Conservation (phyloP, 2,113 vertebrate genomes). For the Sinosuthora webbiana region DNA sequence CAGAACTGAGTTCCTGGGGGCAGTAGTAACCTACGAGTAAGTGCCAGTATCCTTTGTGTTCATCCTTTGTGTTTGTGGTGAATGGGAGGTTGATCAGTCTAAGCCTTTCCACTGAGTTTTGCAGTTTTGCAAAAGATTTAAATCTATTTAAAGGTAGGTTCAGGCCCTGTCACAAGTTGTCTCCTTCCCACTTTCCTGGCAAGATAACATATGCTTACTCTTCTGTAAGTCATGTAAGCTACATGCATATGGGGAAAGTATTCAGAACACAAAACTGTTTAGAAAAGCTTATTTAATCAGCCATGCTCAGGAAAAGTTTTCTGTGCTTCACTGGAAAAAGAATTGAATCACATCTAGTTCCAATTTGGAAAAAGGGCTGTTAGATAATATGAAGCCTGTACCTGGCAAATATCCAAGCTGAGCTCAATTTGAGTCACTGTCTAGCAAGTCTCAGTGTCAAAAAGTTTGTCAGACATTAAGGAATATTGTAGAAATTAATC, state of each 20-base stretch:
- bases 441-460: neutral
- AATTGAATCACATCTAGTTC: neutral
- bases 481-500: slow-evolving; percentile 20
- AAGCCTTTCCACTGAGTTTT: neutral
- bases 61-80: neutral
- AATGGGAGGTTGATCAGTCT: neutral
- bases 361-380: neutral
- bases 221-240: neutral
- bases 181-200: neutral
- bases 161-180: neutral
- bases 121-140: neutral
- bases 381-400: neutral
- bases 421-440: neutral
- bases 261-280: neutral
- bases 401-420: neutral
- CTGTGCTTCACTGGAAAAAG: neutral
- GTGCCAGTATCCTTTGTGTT: neutral
- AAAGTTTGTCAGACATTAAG: slow-evolving; percentile 3
- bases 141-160: neutral
- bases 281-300: neutral
- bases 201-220: neutral
- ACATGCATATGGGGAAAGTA: neutral
- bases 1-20: neutral
- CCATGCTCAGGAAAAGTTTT: neutral
- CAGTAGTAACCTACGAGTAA: neutral